Evolutionary conservation across 2,888 invertebrate species (phyloP).

Genomic region (Sphecodes monilicornis): DNA sequence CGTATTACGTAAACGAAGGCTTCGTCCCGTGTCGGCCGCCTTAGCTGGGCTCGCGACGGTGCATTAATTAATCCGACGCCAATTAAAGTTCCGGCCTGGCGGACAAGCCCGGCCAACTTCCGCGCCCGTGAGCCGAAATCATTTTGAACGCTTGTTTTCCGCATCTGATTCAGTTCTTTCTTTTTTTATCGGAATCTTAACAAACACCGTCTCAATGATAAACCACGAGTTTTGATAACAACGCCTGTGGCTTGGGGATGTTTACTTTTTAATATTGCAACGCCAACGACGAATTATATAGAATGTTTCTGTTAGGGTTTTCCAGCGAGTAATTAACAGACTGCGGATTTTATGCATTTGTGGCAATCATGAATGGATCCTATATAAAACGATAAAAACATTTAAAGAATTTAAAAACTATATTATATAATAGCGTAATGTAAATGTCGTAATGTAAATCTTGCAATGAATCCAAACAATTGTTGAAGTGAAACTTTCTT

Average conservation of each 20-base stretch:
- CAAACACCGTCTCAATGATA: not conserved
- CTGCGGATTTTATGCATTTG: too few species aligned
- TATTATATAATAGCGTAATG: too few species aligned
- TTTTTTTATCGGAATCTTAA: not conserved
- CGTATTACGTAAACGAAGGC: constrained; percentile 47
- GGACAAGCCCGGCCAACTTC: constrained; percentile 29
- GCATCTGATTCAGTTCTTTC: constrained; percentile 2
- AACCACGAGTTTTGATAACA: not conserved
- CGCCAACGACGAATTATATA: not conserved
- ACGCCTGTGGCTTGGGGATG: not conserved
- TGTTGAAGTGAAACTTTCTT: too few species aligned
- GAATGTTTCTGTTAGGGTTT: not conserved
- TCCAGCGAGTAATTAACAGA: too few species aligned
- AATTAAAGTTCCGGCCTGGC: constrained; percentile 58
- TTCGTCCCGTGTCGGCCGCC: not conserved
- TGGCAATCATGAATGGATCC: too few species aligned
- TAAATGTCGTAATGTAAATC: too few species aligned
- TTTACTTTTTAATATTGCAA: not conserved
- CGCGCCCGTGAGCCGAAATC: constrained; percentile 1
- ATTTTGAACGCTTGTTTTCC: constrained; percentile 10
- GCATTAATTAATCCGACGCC: constrained; percentile 57
- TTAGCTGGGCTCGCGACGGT: constrained; percentile 7
- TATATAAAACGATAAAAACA: too few species aligned
- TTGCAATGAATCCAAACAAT: too few species aligned
- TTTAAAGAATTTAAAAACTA: too few species aligned